Conservation (phyloP, 2,797 vertebrate species). For the Argya squamiceps region DNA sequence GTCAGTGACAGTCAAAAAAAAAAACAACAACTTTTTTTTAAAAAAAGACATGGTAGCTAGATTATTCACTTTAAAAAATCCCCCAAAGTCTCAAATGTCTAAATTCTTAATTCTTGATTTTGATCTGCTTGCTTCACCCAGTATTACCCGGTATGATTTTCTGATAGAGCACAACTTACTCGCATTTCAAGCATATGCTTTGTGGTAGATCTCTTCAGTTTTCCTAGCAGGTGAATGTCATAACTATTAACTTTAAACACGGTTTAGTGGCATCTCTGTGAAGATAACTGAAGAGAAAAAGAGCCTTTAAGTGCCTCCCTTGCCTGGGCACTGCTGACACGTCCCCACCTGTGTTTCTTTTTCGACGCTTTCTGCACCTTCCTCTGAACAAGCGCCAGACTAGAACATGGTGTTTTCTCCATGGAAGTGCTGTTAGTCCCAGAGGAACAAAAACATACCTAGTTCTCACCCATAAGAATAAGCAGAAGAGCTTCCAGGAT, state of each 20-base stretch:
- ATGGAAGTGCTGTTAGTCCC: not conserved
- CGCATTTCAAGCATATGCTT: not conserved
- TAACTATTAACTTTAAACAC: not conserved
- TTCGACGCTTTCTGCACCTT: not conserved
- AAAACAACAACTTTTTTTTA: no score
- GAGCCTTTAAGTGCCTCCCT: not conserved
- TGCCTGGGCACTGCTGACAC: not conserved
- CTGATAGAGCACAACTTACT: not conserved
- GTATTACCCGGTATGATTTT: not conserved
- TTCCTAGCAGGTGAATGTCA: not conserved
- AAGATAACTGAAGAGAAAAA: not conserved
- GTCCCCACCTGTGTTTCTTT: not conserved
- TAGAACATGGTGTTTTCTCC: not conserved
- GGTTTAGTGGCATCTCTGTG: not conserved
- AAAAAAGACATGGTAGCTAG: not conserved
- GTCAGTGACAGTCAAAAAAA: not conserved
- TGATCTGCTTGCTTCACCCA: not conserved
- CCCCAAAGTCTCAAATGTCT: not conserved
- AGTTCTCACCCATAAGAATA: not conserved
- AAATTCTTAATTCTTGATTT: not conserved
- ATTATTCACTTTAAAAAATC: not conserved
- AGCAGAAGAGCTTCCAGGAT: not conserved
- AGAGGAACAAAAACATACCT: not conserved
- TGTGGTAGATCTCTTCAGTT: not conserved
- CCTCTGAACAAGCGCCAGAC: not conserved